Conservation (phyloP, 1,140 invertebrate genomes). For the Calliopsis andreniformis region DNA sequence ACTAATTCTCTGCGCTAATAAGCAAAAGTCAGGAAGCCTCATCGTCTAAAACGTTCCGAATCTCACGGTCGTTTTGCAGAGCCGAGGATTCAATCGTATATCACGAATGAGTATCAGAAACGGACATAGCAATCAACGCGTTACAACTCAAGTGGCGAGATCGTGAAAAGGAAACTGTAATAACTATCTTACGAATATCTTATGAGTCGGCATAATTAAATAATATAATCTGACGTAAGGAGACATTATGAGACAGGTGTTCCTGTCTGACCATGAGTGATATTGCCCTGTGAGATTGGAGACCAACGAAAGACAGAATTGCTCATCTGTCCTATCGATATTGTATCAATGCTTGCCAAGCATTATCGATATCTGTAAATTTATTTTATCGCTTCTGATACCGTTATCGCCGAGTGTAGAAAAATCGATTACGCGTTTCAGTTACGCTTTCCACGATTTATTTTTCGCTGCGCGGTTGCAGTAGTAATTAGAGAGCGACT, state of each 20-base stretch:
- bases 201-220: background rate
- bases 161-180: background rate
- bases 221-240: background rate
- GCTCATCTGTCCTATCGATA: background rate
- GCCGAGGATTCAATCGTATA: conserved; percentile 8
- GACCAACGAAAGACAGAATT: background rate
- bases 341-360: background rate
- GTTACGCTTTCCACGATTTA: background rate
- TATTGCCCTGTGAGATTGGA: no score
- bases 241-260: background rate
- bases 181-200: background rate
- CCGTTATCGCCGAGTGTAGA: background rate
- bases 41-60: background rate
- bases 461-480: background rate
- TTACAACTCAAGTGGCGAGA: background rate
- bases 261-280: background rate
- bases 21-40: conserved; percentile 3
- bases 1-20: no score
- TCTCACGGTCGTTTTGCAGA: conserved; percentile 7
- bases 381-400: conserved; percentile 13
- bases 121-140: background rate
- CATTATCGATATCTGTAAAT: background rate
- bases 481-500: no score
- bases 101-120: background rate
- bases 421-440: conserved; percentile 2